Conservation (phyloP, 2,888 invertebrate species). For the Oithona nana region DNA sequence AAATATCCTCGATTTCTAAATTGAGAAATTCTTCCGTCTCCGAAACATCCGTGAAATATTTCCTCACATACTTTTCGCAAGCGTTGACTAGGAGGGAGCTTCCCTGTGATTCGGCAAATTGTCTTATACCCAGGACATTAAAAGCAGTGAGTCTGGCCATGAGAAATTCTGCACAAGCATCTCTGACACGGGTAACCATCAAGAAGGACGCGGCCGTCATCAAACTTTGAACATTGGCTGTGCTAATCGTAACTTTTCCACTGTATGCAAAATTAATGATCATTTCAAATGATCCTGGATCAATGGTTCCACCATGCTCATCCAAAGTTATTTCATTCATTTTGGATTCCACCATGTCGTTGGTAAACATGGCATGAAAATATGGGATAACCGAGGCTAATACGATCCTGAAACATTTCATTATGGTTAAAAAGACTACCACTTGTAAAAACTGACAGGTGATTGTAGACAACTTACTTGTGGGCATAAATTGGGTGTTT, state of each 20-base stretch:
- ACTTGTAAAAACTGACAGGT: conserved; percentile 19
- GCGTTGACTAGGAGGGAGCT: conserved; percentile 48
- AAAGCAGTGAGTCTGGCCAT: conserved; percentile 48
- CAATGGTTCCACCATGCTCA: background rate
- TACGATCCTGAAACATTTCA: conserved; percentile 58
- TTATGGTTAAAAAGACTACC: conserved; percentile 30
- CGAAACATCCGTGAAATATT: conserved; percentile 55
- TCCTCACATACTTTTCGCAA: conserved; percentile 57
- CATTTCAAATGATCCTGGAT: conserved; percentile 43
- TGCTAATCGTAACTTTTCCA: conserved; percentile 48
- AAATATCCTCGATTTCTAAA: conserved; percentile 40
- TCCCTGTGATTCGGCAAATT: conserved; percentile 57
- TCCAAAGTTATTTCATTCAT: conserved; percentile 38
- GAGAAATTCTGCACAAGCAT: conserved; percentile 63
- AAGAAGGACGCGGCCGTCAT: conserved; percentile 68
- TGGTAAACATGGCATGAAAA: conserved; percentile 74
- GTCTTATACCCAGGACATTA: conserved; percentile 56
- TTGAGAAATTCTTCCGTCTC: conserved; percentile 53
- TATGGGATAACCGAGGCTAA: conserved; percentile 69
- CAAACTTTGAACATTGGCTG: conserved; percentile 58
- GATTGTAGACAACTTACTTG: background rate
- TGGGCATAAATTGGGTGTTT: background rate
- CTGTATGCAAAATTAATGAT: conserved; percentile 63
- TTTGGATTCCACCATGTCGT: conserved; percentile 66
- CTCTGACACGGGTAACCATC: conserved; percentile 53